Conservation (phyloP, 1,140 invertebrate species). For the Drosophila asahinai region DNA sequence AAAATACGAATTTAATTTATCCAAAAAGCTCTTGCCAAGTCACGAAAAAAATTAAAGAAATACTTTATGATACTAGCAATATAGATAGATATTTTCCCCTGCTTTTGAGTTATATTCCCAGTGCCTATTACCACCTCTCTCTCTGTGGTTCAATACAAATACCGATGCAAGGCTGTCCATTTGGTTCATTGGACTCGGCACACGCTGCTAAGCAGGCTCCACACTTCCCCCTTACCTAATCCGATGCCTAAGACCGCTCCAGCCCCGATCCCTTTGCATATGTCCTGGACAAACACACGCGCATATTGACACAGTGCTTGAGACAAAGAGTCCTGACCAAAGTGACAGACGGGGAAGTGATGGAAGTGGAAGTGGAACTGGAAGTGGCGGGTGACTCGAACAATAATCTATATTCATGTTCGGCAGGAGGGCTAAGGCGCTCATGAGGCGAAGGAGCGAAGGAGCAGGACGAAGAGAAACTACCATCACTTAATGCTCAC, state of each 20-base stretch:
- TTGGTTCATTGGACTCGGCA: slow-evolving; percentile 78
- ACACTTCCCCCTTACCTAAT: not conserved
- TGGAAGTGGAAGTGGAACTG: not conserved
- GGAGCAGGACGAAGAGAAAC: slow-evolving; percentile 14
- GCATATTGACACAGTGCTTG: slow-evolving; percentile 77
- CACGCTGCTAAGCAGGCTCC: slow-evolving; percentile 49
- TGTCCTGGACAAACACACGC: slow-evolving; percentile 69
- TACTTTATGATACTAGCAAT: not conserved
- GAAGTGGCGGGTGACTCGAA: slow-evolving; percentile 27
- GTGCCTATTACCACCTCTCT: not conserved
- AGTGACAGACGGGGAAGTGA: slow-evolving; percentile 26
- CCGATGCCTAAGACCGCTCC: not conserved
- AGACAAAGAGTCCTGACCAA: slow-evolving; percentile 59
- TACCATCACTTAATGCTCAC: slow-evolving; percentile 60
- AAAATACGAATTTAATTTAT: too few species aligned
- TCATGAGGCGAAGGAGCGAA: too few species aligned
- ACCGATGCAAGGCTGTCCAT: slow-evolving; percentile 34
- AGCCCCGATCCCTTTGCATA: slow-evolving; percentile 28
- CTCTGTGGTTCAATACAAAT: slow-evolving; percentile 21
- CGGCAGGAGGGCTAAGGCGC: slow-evolving; percentile 9
- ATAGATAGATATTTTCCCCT: not conserved
- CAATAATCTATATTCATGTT: slow-evolving; percentile 81
- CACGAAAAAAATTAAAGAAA: not conserved
- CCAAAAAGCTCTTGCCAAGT: not conserved
- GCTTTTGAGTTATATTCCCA: not conserved